Base-by-base conservation (phyloP, 64 coral and sea anemone genomes). In the Dendrophyllia cribrosa region DNA sequence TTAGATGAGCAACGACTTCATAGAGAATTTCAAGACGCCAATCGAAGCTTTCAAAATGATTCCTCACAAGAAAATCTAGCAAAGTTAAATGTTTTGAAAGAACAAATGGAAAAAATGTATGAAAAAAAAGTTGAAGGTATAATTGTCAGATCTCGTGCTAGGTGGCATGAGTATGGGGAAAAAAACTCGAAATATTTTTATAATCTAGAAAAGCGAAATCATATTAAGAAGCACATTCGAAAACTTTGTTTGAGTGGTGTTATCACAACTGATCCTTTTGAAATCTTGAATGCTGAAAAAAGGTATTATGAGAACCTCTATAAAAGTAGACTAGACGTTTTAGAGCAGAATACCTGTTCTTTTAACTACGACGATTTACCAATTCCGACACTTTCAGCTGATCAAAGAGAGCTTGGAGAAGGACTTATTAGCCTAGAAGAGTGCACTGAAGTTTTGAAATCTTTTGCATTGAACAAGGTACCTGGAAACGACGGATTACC, bases 151-250 rank as follows among this genome's bases (percentile, higher is more conserved):
- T 52, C 83, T 6, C 34, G 21, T 22, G 65, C 51, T 1, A 23
- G 43, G 4, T 86, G 83, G 83, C 20, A 69, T 19, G 83, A 86
- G 47, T 34, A 86, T 56, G 66, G 83, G 7, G 83, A 86, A 51
- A 86, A 43, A 43, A 85, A 43, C 45, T 55, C 20, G 50, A 87
- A 87, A 74, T 73, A 87, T 87, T 74, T 87, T 58, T 15, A 74
- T 48, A 71, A 51, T 25, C 73, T 87, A 72, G 85, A 87, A 74
- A 87, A 68, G 48, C 12, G 82, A 66, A 43, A 66, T 44, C 43
- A 86, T 23, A 23, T 47, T 26, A 70, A 64, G 20, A 86, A 62
- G 4, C 82, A 86, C 50, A 49, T 86, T 26, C 11, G 82, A 15
- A 86, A 66, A 13, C 13, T 86, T 51, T 6, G 14, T 46, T 3